phyloP scores from a whole-genome alignment of 2,113 vertebrate species.

The Ginglymostoma cirratum region DNA sequence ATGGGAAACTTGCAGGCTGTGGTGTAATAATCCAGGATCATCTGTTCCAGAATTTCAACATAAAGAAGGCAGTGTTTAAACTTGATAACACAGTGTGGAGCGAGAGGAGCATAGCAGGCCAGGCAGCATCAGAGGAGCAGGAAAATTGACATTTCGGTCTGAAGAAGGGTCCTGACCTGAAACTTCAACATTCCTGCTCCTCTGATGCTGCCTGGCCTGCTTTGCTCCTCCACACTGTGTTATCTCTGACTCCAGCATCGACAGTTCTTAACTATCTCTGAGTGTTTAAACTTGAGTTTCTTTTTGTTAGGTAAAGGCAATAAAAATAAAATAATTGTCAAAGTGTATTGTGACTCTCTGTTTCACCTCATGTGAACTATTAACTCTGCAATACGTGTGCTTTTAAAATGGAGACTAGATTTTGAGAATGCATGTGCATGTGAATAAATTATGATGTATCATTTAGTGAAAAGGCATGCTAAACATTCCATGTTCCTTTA shows the following conservation, averaged over 20 bases:
- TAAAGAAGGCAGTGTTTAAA: background rate
- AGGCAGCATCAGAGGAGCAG: too few species aligned
- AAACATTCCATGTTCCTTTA: background rate
- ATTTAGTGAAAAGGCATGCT: background rate
- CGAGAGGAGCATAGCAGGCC: too few species aligned
- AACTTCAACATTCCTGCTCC: too few species aligned
- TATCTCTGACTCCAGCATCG: too few species aligned
- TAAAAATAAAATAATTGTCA: background rate
- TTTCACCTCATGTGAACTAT: background rate
- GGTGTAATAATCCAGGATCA: background rate
- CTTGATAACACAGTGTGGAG: background rate
- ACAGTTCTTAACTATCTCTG: too few species aligned
- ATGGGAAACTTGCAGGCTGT: too few species aligned
- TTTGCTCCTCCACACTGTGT: too few species aligned
- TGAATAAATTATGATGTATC: background rate
- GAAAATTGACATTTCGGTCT: too few species aligned
- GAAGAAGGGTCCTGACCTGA: too few species aligned
- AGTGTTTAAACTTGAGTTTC: background rate
- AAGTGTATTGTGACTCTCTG: background rate
- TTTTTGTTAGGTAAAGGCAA: background rate
- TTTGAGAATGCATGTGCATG: background rate
- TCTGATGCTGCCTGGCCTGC: too few species aligned
- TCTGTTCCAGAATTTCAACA: background rate
- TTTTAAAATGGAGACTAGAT: background rate
- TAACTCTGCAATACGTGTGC: background rate